phyloP scores from a whole-genome alignment of 2,888 invertebrate genomes.

The Marronus borbonicus region DNA sequence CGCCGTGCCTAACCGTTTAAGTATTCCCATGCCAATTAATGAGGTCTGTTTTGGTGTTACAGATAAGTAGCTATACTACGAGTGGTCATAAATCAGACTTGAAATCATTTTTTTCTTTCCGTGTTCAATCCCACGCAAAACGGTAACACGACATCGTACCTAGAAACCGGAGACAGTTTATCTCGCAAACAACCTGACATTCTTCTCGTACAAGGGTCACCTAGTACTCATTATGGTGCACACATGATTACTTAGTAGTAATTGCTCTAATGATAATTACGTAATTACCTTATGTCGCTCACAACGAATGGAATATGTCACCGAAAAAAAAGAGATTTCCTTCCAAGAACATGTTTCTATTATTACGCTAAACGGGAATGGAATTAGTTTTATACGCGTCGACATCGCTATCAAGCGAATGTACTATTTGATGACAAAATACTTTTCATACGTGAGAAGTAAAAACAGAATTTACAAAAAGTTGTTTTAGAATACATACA shows the following conservation, averaged over 20 bases:
- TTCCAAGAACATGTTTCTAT: no score
- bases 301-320: no score
- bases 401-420: no score
- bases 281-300: background rate
- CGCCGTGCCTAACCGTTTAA: constrained; percentile 8
- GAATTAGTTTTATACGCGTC: no score
- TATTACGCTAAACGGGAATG: no score
- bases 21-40: constrained; percentile 37
- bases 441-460: no score
- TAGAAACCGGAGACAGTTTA: constrained; percentile 31
- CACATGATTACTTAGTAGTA: constrained; percentile 22
- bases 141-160: background rate
- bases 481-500: no score
- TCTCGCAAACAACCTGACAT: constrained; percentile 10
- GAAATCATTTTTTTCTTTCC: constrained; percentile 18
- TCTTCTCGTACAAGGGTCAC: constrained; percentile 10
- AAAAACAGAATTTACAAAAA: no score
- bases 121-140: constrained; percentile 37
- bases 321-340: no score
- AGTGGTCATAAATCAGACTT: constrained; percentile 35
- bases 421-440: no score
- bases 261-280: constrained; percentile 18
- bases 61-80: constrained; percentile 6
- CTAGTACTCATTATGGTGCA: background rate
- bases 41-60: constrained; percentile 29